Base-by-base conservation (phyloP, 2,797 vertebrate species). In the Sitta carolinensis region DNA sequence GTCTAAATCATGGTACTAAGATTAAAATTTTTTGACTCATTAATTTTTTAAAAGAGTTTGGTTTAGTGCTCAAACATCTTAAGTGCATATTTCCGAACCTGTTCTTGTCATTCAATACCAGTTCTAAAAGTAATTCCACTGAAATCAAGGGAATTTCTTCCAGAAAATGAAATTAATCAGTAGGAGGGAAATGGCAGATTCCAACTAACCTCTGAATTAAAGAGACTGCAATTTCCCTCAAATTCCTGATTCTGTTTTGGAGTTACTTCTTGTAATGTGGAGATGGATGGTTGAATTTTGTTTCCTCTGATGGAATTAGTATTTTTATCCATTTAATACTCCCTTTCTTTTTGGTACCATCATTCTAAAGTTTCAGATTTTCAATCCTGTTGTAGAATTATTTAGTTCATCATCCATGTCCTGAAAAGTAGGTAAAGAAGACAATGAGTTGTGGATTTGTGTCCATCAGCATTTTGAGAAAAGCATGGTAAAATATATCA, bases 291-390 rank as follows among this genome's bases (percentile, higher is more conserved):
- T 20, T 77, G 47, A 84, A 78, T 78, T 93, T 81, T 92, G 27
- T 77, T 85, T 17, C 74, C 34, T 89, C 17, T 66, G 63, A 69
- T 7, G 9, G 42, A 84, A 84, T 91, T 95, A 89, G 45, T 38
- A 73, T 74, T 93, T 94, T 89, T 88, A 84, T 84, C 69, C 42
- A 61, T 70, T 93, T 92, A 90, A 94, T 82, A 52, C 48, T 92
- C 34, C 13, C 26, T 84, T 94, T 45, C 57, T 81, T 89, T 81
- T 88, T 91, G 63, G 36, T 84, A 73, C 25, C 66, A 78, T 50
- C 47, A 69, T 84, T 92, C 59, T 79, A 79, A 84, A 84, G 34
- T 90, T 88, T 90, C 48, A 55, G 7, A 16, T 73, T 13, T 70
- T 89, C 90, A 92, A 70, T 92, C 40, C 29, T 27, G 50, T 59